phyloP scores from a whole-genome alignment of 1,140 invertebrate genomes.

The Habropoda laboriosa region DNA sequence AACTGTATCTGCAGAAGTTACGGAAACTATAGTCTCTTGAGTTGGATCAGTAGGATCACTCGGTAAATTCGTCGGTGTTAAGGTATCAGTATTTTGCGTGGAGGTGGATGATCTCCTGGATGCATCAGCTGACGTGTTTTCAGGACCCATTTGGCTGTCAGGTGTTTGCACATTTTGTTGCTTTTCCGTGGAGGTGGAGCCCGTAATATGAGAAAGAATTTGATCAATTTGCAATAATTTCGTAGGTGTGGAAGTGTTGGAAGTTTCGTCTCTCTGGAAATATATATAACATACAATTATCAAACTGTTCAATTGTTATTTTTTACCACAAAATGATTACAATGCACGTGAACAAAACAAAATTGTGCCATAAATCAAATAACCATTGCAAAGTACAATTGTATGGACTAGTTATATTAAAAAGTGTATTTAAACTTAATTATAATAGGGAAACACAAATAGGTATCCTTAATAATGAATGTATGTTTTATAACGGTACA shows the following conservation, averaged over 20 bases:
- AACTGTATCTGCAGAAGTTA: conserved; percentile 53
- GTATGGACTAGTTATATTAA: not conserved
- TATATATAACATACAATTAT: conserved; percentile 43
- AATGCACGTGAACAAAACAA: conserved; percentile 36
- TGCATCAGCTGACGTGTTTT: conserved; percentile 73
- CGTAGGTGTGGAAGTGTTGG: conserved; percentile 77
- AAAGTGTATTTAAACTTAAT: conserved; percentile 2
- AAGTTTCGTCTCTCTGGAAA: conserved; percentile 82
- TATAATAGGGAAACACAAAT: conserved; percentile 21
- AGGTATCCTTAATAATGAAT: not conserved
- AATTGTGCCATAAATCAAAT: conserved; percentile 18
- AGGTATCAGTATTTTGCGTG: conserved; percentile 79
- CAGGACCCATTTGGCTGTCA: conserved; percentile 62
- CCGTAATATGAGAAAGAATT: conserved; percentile 78
- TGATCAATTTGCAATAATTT: conserved; percentile 80
- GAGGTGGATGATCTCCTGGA: conserved; percentile 79
- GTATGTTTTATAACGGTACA: not conserved
- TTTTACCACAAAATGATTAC: conserved; percentile 4
- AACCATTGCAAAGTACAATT: conserved; percentile 2
- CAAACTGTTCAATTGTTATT: not conserved
- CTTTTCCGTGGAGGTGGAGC: conserved; percentile 64
- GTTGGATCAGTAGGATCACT: conserved; percentile 71
- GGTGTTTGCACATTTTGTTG: conserved; percentile 58
- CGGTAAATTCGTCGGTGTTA: conserved; percentile 76
- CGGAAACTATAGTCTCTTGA: conserved; percentile 67